Percentiles rank a stretch among this genome's conserved stretches.
Evolutionary conservation across 2,888 invertebrate species (phyloP).

Genomic region (Tiphia femorata): DNA sequence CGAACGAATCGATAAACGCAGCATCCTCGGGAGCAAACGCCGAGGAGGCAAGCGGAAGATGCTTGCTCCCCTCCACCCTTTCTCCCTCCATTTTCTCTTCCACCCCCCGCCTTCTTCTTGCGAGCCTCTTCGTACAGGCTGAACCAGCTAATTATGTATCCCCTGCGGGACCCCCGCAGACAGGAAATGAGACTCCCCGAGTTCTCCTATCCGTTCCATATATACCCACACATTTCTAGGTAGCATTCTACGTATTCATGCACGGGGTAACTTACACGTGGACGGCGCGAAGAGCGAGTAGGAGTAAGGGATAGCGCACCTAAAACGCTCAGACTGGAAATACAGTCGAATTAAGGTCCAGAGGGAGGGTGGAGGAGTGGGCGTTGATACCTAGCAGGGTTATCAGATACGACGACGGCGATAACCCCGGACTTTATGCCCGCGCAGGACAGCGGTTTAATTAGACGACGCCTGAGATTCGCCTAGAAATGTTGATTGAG

Average conservation of each 20-base stretch:
- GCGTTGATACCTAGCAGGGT: too few relatives aligned
- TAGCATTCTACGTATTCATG: conserved; percentile 8
- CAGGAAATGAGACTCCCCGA: conserved; percentile 67
- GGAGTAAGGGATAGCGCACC: neutral
- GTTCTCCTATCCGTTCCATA: conserved; percentile 48
- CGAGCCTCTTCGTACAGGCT: too few relatives aligned
- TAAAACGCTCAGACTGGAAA: conserved; percentile 42
- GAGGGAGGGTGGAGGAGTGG: too few relatives aligned
- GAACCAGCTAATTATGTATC: conserved; percentile 65
- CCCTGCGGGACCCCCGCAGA: conserved; percentile 64
- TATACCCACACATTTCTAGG: conserved; percentile 17
- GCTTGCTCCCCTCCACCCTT: too few relatives aligned
- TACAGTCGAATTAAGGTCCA: conserved; percentile 60
- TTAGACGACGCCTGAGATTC: conserved; percentile 65
- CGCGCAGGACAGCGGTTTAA: conserved; percentile 63
- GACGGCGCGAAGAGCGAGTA: conserved; percentile 1
- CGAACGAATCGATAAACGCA: too few relatives aligned
- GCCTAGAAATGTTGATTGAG: conserved; percentile 68
- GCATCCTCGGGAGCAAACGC: too few relatives aligned
- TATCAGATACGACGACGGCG: conserved; percentile 54
- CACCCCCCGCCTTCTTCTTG: conserved; percentile 30
- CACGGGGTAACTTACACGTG: conserved; percentile 12
- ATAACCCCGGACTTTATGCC: conserved; percentile 66
- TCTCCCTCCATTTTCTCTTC: too few relatives aligned
- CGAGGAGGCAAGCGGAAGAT: too few relatives aligned